phyloP scores from a whole-genome alignment of 2,797 vertebrate genomes.

The Peromyscus attwateri region DNA sequence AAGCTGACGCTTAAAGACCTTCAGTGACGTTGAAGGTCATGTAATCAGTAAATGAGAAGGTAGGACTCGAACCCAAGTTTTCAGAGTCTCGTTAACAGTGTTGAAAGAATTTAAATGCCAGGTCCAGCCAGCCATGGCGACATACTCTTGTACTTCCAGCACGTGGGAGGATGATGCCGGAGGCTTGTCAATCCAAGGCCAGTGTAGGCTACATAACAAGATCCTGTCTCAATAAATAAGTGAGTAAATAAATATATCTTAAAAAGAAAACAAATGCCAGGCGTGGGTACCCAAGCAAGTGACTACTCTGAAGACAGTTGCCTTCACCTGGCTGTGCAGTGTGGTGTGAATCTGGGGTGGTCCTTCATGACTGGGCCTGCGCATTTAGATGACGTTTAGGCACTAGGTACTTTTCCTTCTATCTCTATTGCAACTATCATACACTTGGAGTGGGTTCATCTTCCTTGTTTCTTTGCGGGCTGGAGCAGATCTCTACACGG shows the following conservation, averaged over 20 bases:
- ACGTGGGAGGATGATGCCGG: background rate
- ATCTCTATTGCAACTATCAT: background rate
- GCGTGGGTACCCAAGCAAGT: rapidly evolving
- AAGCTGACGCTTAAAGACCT: background rate
- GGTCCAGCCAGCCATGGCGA: background rate
- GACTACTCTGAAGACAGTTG: background rate
- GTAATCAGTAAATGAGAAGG: background rate
- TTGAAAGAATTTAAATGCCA: background rate
- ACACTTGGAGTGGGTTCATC: background rate
- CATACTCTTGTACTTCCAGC: background rate
- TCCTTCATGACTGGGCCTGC: background rate
- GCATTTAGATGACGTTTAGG: background rate
- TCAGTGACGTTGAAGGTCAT: background rate
- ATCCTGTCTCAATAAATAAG: background rate
- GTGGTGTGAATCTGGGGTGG: background rate
- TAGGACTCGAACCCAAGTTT: background rate
- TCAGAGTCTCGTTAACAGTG: background rate
- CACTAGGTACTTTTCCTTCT: background rate
- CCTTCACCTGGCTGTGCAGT: too few species aligned
- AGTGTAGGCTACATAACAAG: background rate
- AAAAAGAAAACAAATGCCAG: background rate
- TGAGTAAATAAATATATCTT: background rate
- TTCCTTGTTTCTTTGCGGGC: background rate
- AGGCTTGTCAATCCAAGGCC: background rate
- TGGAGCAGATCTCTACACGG: background rate